These are phyloP conservation scores for Neoascia interrupta DNA, from an alignment of 2,888 invertebrate species.

Conservation along the genomic window DNA sequence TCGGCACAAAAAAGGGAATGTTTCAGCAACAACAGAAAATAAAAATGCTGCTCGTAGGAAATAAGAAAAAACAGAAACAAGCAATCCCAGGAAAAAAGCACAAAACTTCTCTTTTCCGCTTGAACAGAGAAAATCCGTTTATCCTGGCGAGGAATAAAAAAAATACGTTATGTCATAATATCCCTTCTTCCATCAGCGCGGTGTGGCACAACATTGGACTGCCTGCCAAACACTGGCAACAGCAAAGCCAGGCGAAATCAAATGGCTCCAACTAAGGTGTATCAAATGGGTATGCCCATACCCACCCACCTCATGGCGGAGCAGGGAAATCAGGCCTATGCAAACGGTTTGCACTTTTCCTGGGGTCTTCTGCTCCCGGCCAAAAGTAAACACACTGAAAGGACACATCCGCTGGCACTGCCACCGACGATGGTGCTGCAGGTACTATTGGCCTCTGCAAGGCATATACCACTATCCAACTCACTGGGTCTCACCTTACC, in stretches of 20 bases:
- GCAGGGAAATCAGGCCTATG: too few species aligned
- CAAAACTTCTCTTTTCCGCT: slow-evolving; percentile 26
- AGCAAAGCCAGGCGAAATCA: background rate
- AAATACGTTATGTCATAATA: slow-evolving; percentile 43
- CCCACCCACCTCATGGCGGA: too few species aligned
- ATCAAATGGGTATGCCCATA: background rate
- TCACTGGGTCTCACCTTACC: too few species aligned
- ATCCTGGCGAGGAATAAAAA: slow-evolving; percentile 14
- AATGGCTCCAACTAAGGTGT: slow-evolving; percentile 1
- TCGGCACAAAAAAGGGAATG: too few species aligned
- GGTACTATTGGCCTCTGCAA: slow-evolving; percentile 11
- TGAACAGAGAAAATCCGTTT: slow-evolving; percentile 35
- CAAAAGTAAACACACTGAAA: slow-evolving; percentile 24
- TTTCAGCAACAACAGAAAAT: slow-evolving; percentile 6
- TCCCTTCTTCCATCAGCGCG: slow-evolving; percentile 11
- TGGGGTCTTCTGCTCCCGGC: slow-evolving; percentile 34
- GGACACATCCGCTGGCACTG: background rate
- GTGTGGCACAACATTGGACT: slow-evolving; percentile 9
- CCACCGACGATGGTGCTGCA: slow-evolving; percentile 7
- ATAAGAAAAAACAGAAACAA: slow-evolving; percentile 25
- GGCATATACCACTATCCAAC: background rate
- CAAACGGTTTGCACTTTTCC: slow-evolving; percentile 38
- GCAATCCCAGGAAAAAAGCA: slow-evolving; percentile 30
- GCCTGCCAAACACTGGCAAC: slow-evolving; percentile 16
- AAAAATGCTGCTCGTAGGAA: slow-evolving; percentile 17